Percentiles rank a stretch among this genome's conserved stretches.
Evolutionary conservation across 2,797 vertebrate species (phyloP).

Genomic region (Cuniculus paca): DNA sequence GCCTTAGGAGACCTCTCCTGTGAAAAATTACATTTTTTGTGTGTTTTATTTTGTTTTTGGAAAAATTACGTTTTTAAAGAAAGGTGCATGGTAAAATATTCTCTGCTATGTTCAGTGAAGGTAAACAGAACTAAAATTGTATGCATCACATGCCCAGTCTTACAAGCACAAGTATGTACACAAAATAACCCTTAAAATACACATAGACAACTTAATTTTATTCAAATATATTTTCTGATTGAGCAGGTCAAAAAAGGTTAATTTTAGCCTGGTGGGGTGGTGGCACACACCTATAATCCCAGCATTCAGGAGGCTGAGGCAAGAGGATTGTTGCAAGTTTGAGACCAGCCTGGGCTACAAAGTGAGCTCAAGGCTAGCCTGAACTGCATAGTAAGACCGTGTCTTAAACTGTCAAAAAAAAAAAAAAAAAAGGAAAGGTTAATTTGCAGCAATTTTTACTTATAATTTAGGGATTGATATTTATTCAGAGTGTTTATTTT

Average conservation of each 20-base stretch:
- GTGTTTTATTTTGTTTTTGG: no score
- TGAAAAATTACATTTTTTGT: background rate
- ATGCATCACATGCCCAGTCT: background rate
- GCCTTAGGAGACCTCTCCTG: background rate
- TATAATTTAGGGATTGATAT: background rate
- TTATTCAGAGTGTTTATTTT: background rate
- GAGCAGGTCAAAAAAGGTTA: background rate
- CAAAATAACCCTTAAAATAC: background rate
- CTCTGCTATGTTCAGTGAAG: background rate
- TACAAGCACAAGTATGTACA: background rate
- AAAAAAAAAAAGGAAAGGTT: background rate
- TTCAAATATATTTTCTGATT: background rate
- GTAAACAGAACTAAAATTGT: background rate
- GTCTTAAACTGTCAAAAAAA: no score
- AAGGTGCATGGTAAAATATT: background rate
- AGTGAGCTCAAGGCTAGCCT: no score
- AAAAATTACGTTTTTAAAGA: background rate
- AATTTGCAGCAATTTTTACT: background rate
- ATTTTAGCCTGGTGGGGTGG: no score
- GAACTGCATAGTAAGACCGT: no score
- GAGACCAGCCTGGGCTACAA: no score
- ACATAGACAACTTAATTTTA: slow-evolving; percentile 1
- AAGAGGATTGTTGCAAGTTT: no score
- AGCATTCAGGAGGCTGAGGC: no score
- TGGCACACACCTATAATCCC: no score